Conservation (phyloP, 1,140 invertebrate species). For the Heliconius hewitsoni region DNA sequence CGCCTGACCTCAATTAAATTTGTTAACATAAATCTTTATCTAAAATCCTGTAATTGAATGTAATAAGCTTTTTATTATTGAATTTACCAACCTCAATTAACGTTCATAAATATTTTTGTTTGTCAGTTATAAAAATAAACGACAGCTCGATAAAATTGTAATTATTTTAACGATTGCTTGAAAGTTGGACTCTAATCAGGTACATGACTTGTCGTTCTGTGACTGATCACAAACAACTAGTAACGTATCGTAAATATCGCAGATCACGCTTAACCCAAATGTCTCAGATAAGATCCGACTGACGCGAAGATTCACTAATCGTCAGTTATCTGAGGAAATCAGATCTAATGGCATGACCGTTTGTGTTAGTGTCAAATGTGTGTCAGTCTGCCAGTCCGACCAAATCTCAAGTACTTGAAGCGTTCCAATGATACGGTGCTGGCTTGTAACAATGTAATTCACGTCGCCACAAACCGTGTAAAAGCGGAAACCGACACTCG, state of each 20-base stretch:
- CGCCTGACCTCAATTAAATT: background rate
- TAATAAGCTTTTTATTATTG: background rate
- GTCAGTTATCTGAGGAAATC: conserved; percentile 50
- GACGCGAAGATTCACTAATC: conserved; percentile 73
- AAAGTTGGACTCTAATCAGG: conserved; percentile 50
- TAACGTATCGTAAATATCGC: conserved; percentile 57
- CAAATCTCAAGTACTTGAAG: conserved; percentile 54
- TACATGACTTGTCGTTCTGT: conserved; percentile 68
- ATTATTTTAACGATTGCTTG: conserved; percentile 28
- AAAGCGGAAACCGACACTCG: conserved; percentile 75
- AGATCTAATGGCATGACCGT: conserved; percentile 31
- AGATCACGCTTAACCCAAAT: conserved; percentile 74
- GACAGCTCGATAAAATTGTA: conserved; percentile 22
- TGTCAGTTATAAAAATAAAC: conserved; percentile 7
- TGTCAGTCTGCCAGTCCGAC: conserved; percentile 63
- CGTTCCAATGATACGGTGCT: conserved; percentile 68
- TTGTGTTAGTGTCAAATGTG: conserved; percentile 45
- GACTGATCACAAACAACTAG: conserved; percentile 65
- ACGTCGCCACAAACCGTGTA: conserved; percentile 73
- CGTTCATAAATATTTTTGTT: conserved; percentile 1
- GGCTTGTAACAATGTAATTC: conserved; percentile 70
- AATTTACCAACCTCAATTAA: background rate
- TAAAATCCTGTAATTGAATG: background rate
- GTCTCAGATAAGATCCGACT: conserved; percentile 70
- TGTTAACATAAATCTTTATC: background rate